Evolutionary conservation across 2,888 invertebrate species (phyloP).

Genomic region (Plusia festucae): DNA sequence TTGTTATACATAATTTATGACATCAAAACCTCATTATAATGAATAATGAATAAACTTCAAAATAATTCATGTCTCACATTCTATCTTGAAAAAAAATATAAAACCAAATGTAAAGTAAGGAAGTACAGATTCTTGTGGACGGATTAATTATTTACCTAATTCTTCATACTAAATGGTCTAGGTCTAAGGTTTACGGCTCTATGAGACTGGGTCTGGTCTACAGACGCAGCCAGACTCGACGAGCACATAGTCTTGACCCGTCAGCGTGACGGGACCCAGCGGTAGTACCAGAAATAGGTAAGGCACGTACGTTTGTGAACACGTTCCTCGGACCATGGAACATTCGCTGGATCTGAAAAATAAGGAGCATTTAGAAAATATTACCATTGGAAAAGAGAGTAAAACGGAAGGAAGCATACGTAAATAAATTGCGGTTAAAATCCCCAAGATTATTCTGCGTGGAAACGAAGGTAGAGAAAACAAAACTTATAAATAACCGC

Average conservation of each 20-base stretch:
- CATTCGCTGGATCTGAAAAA: conserved; percentile 94
- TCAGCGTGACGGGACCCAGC: conserved; percentile 96
- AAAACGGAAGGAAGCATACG: too few species aligned
- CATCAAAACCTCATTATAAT: too few species aligned
- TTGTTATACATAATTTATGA: too few species aligned
- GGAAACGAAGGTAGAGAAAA: too few species aligned
- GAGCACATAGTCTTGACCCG: conserved; percentile 98
- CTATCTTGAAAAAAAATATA: conserved; percentile 27
- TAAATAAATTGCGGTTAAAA: too few species aligned
- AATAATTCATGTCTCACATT: not conserved
- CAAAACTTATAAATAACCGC: too few species aligned
- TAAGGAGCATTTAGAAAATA: not conserved
- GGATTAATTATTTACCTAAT: conserved; percentile 29
- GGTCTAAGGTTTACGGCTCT: conserved; percentile 23
- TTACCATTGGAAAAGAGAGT: not conserved
- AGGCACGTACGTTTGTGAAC: conserved; percentile 97
- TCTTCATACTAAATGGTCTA: conserved; percentile 22
- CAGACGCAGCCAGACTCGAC: conserved; percentile 98
- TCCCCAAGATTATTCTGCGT: too few species aligned
- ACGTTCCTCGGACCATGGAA: conserved; percentile 96
- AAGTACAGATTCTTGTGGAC: conserved; percentile 42
- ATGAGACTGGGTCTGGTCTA: conserved; percentile 85
- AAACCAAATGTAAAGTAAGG: conserved; percentile 30
- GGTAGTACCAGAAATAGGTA: conserved; percentile 97
- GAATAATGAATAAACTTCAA: conserved; percentile 2